Conservation (phyloP, 2,113 vertebrate species). For the Sapajus apella region DNA sequence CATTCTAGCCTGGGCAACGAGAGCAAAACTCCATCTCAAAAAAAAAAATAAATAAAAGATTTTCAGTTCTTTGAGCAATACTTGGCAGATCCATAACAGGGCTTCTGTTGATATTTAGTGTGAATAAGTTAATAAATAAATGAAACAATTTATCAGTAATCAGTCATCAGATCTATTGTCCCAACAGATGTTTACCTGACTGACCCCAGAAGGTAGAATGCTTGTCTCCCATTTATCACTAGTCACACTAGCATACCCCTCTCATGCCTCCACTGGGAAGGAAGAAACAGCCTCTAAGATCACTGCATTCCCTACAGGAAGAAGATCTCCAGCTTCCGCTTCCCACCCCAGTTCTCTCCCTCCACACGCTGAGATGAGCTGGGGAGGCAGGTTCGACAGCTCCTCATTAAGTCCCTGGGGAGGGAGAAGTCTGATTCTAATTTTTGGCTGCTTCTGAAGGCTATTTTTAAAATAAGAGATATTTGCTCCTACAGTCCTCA, state of each 20-base stretch:
- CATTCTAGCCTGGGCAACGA: too few relatives aligned
- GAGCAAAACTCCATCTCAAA: too few relatives aligned
- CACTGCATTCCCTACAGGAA: rapidly evolving
- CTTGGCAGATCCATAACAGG: background rate
- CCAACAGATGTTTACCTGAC: background rate
- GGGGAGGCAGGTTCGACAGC: background rate
- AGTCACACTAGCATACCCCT: background rate
- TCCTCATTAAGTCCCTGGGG: background rate
- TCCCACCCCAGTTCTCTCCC: background rate
- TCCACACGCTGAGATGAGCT: background rate
- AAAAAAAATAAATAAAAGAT: too few relatives aligned
- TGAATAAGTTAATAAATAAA: background rate
- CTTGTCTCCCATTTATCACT: background rate
- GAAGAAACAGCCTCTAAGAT: background rate
- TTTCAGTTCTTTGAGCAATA: background rate
- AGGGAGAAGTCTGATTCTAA: background rate
- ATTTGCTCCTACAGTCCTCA: background rate
- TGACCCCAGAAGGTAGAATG: background rate
- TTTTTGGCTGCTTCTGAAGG: background rate
- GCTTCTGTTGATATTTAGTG: background rate
- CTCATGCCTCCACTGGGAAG: rapidly evolving
- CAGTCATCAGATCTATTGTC: background rate
- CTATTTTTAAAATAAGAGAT: background rate
- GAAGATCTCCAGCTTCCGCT: background rate
- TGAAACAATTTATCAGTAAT: background rate